Conservation (phyloP, 2,797 vertebrate genomes). For the Ciconia nigra region DNA sequence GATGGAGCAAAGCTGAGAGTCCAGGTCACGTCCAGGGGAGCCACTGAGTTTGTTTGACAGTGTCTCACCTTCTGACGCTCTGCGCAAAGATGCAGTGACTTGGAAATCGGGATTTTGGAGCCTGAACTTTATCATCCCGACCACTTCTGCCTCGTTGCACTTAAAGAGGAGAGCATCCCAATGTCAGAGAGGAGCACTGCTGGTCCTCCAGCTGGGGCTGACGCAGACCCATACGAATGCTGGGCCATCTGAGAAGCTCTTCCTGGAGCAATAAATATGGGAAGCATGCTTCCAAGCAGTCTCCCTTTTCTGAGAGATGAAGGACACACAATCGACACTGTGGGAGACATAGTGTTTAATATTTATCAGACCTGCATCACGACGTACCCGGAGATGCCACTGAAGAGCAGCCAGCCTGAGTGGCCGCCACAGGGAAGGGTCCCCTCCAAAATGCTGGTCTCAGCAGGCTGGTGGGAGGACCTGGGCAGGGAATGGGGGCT, state of each 20-base stretch:
- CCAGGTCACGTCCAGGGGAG: neutral
- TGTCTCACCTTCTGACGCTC: neutral
- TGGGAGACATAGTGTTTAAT: neutral
- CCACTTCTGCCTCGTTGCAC: neutral
- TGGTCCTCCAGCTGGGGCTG: neutral
- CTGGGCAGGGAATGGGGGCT: neutral
- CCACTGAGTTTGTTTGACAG: neutral
- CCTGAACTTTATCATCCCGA: neutral
- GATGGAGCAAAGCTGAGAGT: neutral
- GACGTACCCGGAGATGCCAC: rapidly evolving
- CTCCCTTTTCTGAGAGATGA: neutral
- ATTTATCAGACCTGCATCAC: neutral
- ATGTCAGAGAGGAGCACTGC: neutral
- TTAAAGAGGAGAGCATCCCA: neutral
- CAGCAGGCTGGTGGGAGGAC: neutral
- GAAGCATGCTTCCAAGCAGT: neutral
- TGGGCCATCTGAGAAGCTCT: neutral
- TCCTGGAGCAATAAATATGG: neutral
- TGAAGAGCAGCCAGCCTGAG: neutral
- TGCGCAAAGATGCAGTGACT: neutral
- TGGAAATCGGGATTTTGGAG: neutral
- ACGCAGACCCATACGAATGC: rapidly evolving
- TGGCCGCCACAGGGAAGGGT: neutral
- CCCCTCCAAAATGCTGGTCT: neutral
- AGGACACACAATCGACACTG: neutral